Conservation (phyloP, 2,888 invertebrate species). For the Tachina grossa region DNA sequence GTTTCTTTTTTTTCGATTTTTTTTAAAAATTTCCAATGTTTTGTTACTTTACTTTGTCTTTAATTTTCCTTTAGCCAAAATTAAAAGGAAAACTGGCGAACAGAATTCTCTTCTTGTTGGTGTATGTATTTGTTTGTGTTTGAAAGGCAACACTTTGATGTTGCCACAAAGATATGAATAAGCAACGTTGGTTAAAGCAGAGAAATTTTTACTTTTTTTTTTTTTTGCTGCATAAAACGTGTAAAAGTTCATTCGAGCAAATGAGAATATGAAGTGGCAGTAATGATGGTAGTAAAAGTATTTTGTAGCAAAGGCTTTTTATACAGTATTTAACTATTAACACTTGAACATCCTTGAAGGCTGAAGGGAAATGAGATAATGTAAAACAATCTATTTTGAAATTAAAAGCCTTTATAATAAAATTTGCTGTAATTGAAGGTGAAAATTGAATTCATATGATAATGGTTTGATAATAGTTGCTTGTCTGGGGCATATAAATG, state of each 20-base stretch:
- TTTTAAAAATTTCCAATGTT: constrained; percentile 19
- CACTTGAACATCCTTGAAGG: constrained; percentile 14
- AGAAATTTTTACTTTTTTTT: constrained; percentile 6
- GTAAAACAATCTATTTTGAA: constrained; percentile 45
- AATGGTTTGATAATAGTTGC: background rate
- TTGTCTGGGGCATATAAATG: too few species aligned
- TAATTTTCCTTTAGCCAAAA: constrained; percentile 31
- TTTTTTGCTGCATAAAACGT: constrained; percentile 27
- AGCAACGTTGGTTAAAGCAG: constrained; percentile 12
- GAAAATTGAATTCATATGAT: background rate
- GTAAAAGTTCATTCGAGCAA: constrained; percentile 62
- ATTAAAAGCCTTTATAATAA: constrained; percentile 45
- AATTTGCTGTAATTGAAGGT: constrained; percentile 24
- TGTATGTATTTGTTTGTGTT: background rate
- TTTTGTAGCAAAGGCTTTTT: constrained; percentile 49
- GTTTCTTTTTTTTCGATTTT: too few species aligned
- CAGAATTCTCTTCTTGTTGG: constrained; percentile 14
- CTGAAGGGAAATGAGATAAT: constrained; percentile 39
- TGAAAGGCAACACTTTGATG: constrained; percentile 12
- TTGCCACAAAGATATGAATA: constrained; percentile 4
- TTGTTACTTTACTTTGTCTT: constrained; percentile 41
- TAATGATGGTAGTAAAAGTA: constrained; percentile 57
- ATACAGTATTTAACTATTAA: constrained; percentile 29
- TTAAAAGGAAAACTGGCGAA: constrained; percentile 41
- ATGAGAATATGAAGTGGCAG: constrained; percentile 64